These are phyloP conservation scores for Trichomycterus rosablanca DNA, from an alignment of 2,113 vertebrate genomes.

Conservation along the genomic window DNA sequence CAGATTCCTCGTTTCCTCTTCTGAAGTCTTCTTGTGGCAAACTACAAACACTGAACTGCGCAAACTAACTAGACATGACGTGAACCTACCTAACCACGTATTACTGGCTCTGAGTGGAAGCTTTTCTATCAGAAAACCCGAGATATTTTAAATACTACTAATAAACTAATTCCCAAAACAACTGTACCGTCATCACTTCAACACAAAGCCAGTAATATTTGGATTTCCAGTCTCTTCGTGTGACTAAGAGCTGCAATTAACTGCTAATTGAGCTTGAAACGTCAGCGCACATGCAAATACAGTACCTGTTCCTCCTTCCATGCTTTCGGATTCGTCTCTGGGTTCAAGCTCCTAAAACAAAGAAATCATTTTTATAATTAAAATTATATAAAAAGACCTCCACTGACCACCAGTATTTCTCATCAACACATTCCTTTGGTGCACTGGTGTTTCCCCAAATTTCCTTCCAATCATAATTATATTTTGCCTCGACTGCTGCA, in stretches of 20 bases:
- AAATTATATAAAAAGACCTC: no score
- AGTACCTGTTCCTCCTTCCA: constrained; percentile 85
- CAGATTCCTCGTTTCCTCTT: constrained; percentile 58
- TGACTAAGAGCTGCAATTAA: constrained; percentile 27
- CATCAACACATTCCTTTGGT: no score
- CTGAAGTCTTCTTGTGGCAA: constrained; percentile 55
- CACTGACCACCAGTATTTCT: no score
- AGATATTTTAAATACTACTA: no score
- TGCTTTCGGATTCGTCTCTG: constrained; percentile 67
- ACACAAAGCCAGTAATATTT: constrained; percentile 70
- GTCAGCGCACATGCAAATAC: constrained; percentile 50
- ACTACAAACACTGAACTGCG: constrained; percentile 67
- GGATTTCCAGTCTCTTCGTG: constrained; percentile 74
- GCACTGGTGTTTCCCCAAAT: no score
- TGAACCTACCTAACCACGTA: constrained; percentile 33
- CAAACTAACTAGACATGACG: constrained; percentile 54
- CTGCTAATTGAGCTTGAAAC: constrained; percentile 14
- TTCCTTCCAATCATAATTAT: no score
- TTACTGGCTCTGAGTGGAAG: constrained; percentile 63
- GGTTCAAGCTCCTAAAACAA: constrained; percentile 42
- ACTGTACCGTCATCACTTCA: constrained; percentile 30
- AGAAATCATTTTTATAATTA: no score
- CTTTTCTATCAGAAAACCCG: no score
- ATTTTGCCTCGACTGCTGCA: no score
- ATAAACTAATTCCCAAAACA: not conserved